A percentile compares a stretch with the other conserved stretches of the same genome.
phyloP scores from a whole-genome alignment of 2,113 vertebrate genomes.

The Pseudonaja textilis region DNA sequence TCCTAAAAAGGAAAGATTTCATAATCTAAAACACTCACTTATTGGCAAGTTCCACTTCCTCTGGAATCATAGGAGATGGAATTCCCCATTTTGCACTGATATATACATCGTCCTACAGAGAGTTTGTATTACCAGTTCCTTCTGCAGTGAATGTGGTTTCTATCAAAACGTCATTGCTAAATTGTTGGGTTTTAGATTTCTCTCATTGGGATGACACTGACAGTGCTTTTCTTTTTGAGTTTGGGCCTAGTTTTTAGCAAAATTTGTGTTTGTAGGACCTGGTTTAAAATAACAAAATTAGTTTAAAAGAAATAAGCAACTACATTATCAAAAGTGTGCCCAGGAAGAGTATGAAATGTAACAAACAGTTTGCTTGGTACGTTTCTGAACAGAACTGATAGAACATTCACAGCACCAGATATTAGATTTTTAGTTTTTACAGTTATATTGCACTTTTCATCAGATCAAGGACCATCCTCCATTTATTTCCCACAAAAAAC shows the following conservation, averaged over 20 bases:
- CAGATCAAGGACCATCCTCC: background rate
- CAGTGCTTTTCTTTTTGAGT: background rate
- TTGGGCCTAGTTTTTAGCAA: background rate
- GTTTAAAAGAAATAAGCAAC: background rate
- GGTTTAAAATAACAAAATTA: background rate
- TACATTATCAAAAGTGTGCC: background rate
- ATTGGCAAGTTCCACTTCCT: slow-evolving; percentile 23
- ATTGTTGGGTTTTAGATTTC: background rate
- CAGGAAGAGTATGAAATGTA: background rate
- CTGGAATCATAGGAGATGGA: slow-evolving; percentile 15
- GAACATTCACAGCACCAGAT: background rate
- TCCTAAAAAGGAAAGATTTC: slow-evolving; percentile 28
- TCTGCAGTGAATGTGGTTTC: background rate
- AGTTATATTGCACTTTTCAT: background rate
- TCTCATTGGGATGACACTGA: background rate
- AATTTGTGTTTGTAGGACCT: background rate
- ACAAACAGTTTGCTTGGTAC: background rate
- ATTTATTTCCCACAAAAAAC: background rate
- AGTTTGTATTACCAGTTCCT: background rate
- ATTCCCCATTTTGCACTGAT: background rate
- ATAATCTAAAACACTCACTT: background rate
- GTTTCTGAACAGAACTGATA: background rate
- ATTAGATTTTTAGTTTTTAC: background rate
- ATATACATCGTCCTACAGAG: background rate
- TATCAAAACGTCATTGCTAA: background rate